These are phyloP conservation scores for Urocolius indicus DNA, from an alignment of 2,113 vertebrate genomes.

Conservation along the genomic window DNA sequence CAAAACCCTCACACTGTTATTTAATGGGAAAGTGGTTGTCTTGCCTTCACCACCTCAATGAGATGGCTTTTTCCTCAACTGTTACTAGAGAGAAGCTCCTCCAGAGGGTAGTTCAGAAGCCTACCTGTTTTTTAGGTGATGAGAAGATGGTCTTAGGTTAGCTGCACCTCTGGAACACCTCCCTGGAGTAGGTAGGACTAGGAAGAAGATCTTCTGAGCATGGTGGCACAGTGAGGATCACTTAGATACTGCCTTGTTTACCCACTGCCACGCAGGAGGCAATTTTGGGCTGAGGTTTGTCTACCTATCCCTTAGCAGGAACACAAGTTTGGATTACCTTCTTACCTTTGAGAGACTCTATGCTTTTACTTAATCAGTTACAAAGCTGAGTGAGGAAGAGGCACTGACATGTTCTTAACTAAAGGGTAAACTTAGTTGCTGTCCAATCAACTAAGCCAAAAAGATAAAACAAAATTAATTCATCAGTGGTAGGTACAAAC, in stretches of 20 bases:
- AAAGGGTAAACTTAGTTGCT: neutral
- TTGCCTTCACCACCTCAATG: neutral
- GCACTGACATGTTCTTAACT: neutral
- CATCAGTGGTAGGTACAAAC: neutral
- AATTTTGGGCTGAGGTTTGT: neutral
- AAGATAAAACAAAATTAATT: too few relatives aligned
- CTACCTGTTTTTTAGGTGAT: neutral
- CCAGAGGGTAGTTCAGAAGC: neutral
- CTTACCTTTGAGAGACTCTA: neutral
- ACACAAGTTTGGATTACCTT: neutral
- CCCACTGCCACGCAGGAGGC: neutral
- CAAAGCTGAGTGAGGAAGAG: neutral
- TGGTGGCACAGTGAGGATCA: neutral
- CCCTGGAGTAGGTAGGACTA: neutral
- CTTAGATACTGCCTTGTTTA: neutral
- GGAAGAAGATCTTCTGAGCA: neutral
- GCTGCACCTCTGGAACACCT: neutral
- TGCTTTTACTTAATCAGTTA: neutral
- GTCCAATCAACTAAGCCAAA: neutral
- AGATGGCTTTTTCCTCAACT: neutral
- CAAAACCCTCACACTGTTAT: neutral
- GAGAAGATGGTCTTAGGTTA: neutral
- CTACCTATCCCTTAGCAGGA: neutral
- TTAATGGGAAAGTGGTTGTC: neutral
- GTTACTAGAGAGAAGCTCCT: neutral